A percentile compares a stretch with the other conserved stretches of the same genome.
Conservation (phyloP, 2,888 invertebrate species). For the Daptonema setosum region DNA sequence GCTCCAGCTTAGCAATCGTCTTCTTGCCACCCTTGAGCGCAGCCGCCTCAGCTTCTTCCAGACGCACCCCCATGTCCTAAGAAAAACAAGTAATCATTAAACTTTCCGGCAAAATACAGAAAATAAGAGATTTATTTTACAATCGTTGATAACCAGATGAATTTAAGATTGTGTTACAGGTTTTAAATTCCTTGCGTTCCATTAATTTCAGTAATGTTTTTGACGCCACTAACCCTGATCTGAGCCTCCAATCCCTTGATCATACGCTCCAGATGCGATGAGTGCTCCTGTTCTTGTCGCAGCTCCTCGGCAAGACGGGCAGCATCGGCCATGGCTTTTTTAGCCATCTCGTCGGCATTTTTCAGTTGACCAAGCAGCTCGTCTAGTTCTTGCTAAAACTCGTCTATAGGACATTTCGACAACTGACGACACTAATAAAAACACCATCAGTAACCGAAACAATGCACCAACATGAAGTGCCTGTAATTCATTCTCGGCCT, state of each 20-base stretch:
- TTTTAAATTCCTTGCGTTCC: too few relatives aligned
- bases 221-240: conserved; percentile 65
- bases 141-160: too few relatives aligned
- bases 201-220: too few relatives aligned
- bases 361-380: conserved; percentile 94
- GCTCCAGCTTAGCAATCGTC: conserved; percentile 89
- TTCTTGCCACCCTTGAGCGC: conserved; percentile 98
- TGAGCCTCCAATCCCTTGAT: conserved; percentile 88
- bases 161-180: too few relatives aligned
- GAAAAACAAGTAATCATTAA: conserved; percentile 27
- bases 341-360: conserved; percentile 92
- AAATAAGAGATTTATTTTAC: too few relatives aligned
- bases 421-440: too few relatives aligned
- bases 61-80: conserved; percentile 83
- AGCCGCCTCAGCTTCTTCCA: conserved; percentile 61
- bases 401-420: background rate
- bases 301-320: conserved; percentile 94
- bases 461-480: conserved; percentile 52
- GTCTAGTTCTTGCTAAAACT: conserved; percentile 62
- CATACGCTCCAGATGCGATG: conserved; percentile 90
- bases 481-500: conserved; percentile 90
- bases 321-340: conserved; percentile 97
- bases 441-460: background rate
- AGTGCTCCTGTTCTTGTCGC: conserved; percentile 59
- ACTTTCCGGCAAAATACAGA: conserved; percentile 33